These are phyloP conservation scores for Slavum lentiscoides DNA, from an alignment of 2,888 invertebrate species.

Conservation along the genomic window DNA sequence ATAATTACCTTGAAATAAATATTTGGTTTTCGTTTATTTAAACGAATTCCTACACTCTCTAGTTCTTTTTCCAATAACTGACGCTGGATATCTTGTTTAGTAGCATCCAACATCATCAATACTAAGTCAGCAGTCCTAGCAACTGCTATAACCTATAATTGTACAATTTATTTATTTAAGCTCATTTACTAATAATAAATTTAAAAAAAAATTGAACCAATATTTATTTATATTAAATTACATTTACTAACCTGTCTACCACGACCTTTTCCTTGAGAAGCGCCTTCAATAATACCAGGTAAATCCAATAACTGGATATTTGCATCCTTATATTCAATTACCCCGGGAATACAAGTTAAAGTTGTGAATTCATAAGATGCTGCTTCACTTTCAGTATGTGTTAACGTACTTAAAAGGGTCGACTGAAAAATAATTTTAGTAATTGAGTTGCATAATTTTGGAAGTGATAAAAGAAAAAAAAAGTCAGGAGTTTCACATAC, in stretches of 20 bases:
- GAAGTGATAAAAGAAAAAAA: slow-evolving; percentile 5
- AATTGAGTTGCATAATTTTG: background rate
- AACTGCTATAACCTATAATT: slow-evolving; percentile 85
- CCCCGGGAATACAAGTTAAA: slow-evolving; percentile 97
- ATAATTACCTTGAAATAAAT: slow-evolving; percentile 90
- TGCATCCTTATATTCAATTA: slow-evolving; percentile 97
- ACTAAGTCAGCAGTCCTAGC: slow-evolving; percentile 97
- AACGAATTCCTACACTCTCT: slow-evolving; percentile 95
- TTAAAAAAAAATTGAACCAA: background rate
- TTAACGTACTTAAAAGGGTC: slow-evolving; percentile 90
- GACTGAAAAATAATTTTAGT: slow-evolving; percentile 67
- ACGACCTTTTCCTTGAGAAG: slow-evolving; percentile 90
- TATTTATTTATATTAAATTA: slow-evolving; percentile 3
- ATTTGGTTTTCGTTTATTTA: slow-evolving; percentile 94
- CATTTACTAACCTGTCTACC: slow-evolving; percentile 71
- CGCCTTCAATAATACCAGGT: slow-evolving; percentile 99
- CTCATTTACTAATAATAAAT: background rate
- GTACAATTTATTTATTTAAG: background rate
- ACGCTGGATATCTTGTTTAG: slow-evolving; percentile 95
- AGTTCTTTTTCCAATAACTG: slow-evolving; percentile 89
- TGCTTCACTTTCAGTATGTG: slow-evolving; percentile 94
- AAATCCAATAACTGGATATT: slow-evolving; percentile 97
- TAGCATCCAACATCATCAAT: slow-evolving; percentile 98
- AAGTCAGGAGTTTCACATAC: slow-evolving; percentile 61
- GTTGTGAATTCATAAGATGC: slow-evolving; percentile 99